A percentile compares a stretch with the other conserved stretches of the same genome.
Conservation (phyloP, 2,113 vertebrate genomes). For the Sceloporus undulatus region DNA sequence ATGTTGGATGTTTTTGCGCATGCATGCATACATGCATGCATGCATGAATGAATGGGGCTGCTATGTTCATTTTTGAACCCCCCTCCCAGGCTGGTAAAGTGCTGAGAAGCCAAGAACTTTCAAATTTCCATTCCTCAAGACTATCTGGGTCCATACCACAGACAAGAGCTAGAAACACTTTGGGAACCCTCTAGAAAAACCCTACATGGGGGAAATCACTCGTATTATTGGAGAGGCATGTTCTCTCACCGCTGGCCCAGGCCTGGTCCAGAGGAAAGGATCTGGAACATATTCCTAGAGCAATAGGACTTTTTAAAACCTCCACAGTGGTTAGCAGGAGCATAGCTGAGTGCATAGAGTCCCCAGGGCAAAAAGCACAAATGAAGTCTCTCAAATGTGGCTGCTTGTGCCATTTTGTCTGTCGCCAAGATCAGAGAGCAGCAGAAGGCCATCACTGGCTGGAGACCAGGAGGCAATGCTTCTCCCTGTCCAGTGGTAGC, state of each 20-base stretch:
- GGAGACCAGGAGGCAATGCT: no score
- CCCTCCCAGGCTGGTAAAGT: background rate
- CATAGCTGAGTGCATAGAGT: no score
- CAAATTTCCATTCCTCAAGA: background rate
- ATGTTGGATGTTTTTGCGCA: background rate
- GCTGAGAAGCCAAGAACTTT: background rate
- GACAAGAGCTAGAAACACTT: background rate
- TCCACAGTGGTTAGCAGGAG: background rate
- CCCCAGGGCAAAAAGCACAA: no score
- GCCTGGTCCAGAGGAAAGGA: background rate
- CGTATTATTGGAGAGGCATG: background rate
- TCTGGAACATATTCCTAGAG: background rate
- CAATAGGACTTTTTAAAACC: background rate
- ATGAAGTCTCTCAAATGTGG: no score
- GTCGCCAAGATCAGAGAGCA: no score
- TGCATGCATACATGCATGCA: background rate
- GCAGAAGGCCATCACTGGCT: no score
- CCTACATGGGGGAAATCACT: background rate
- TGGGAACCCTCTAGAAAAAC: background rate
- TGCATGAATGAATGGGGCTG: no score
- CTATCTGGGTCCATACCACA: background rate
- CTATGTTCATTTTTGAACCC: no score
- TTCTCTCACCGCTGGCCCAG: no score
- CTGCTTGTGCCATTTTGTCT: no score
- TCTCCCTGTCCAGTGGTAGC: no score